Evolutionary conservation across 2,113 vertebrate genomes (phyloP).

Genomic region (Hylia prasina): DNA sequence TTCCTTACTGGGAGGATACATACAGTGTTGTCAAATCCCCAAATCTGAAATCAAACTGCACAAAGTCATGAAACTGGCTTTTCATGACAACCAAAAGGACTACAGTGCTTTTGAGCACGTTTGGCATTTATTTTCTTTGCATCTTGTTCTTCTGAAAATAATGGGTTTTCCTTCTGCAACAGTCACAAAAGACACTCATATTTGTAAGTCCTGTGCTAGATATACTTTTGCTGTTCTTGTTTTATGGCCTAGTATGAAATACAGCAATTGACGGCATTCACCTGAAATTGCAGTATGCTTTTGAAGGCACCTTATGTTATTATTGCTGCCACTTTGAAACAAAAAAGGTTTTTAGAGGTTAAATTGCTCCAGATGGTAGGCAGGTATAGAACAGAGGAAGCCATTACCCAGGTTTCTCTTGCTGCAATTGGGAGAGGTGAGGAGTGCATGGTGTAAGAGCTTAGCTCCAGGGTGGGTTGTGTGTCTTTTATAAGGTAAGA

Average conservation of each 20-base stretch:
- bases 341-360: not conserved
- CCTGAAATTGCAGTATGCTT: not conserved
- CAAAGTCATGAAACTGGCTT: not conserved
- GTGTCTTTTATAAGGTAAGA: not conserved
- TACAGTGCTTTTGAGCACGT: not conserved
- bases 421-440: not conserved
- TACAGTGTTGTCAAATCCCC: not conserved
- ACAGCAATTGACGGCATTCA: not conserved
- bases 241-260: not conserved
- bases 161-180: not conserved
- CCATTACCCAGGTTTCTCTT: not conserved
- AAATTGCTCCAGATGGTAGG: not conserved
- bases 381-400: not conserved
- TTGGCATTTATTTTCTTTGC: not conserved
- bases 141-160: not conserved
- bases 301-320: not conserved
- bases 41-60: not conserved
- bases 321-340: not conserved
- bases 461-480: not conserved
- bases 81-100: not conserved
- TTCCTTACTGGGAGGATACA: not conserved
- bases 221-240: not conserved
- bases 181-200: not conserved
- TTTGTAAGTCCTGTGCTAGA: not conserved
- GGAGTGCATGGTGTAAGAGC: not conserved